Percentiles rank a stretch among this genome's conserved stretches.
Evolutionary conservation across 2,797 vertebrate species (phyloP).

Genomic region (Erithacus rubecula): DNA sequence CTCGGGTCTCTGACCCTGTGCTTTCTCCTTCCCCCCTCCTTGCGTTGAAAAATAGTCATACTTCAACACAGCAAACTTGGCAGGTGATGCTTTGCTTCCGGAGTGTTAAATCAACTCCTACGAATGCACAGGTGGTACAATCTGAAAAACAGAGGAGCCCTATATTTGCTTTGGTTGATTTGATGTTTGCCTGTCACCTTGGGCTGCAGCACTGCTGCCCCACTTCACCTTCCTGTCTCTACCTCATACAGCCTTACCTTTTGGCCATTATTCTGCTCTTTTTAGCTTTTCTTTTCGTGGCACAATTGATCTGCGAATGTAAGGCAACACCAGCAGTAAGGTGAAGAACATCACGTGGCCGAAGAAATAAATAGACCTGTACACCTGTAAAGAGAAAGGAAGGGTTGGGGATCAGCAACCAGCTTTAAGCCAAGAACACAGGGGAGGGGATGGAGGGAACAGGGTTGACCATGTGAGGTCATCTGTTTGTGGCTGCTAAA

Average conservation of each 20-base stretch:
- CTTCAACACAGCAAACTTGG: slow-evolving; percentile 61
- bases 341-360: slow-evolving; percentile 89
- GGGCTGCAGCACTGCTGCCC: neutral
- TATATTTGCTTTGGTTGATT: rapidly evolving
- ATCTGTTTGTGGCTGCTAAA: neutral
- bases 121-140: slow-evolving; percentile 65
- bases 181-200: neutral
- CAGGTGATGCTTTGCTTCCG: slow-evolving; percentile 62
- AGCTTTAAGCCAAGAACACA: neutral
- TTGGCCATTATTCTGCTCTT: slow-evolving; percentile 70
- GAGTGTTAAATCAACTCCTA: slow-evolving; percentile 50
- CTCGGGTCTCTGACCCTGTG: slow-evolving; percentile 61
- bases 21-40: slow-evolving; percentile 53
- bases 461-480: rapidly evolving
- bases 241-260: slow-evolving; percentile 9
- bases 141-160: slow-evolving; percentile 33
- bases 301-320: slow-evolving; percentile 86
- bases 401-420: neutral
- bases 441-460: neutral
- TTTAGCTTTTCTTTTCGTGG: slow-evolving; percentile 84
- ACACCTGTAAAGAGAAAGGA: slow-evolving; percentile 81
- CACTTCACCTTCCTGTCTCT: neutral
- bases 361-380: slow-evolving; percentile 89
- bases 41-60: slow-evolving; percentile 12
- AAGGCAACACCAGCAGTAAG: slow-evolving; percentile 83